Base-by-base conservation (phyloP, 1,140 invertebrate genomes). In the Bacillus rossius region DNA sequence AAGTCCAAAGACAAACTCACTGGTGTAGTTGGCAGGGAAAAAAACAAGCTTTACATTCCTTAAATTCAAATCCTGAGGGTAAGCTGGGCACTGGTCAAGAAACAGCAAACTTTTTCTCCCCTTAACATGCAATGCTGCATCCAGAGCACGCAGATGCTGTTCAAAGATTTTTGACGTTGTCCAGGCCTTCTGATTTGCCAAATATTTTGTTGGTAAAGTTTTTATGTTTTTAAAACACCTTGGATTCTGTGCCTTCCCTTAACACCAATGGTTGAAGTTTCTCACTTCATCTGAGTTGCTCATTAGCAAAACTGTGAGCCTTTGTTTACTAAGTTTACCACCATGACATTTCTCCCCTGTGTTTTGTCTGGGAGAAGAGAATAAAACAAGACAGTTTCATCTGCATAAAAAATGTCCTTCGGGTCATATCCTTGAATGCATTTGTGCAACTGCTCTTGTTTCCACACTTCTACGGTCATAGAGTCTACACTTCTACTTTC, bases 371-470 rank as follows among this genome's bases (percentile, higher is more conserved):
- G 73, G 59, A 73, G 62, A 40, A 64, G 63, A 63, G 68, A 67
- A 52, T 63, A 78, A 61, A 77, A 77, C 29, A 78, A 45, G n/a
- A 70, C 72, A 8, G 69, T 71, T 68, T 78, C 72, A 67, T 77
- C 75, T 42, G 69, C 67, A 64, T 77, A 79, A 56, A 73, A 77
- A 64, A 79, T 71, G 58, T 76, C 66, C 48, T 65, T 60, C 51
- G 67, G 55, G 2, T 62, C 22, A 59, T 73, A 72, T n/a, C 26
- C n/a, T n/a, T n/a, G n/a, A n/a, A n/a, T n/a, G 29, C 8, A n/a
- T n/a, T 1, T 53, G 13, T 37, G 26, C 22, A 17, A 38, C 26
- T 34, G 26, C n/a, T n/a, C n/a, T 13, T 8, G n/a, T n/a, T 38
- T 19, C 51, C 51, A 53, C 14, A 37, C 26, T 13, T 7, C 14